Evolutionary conservation across 2,113 vertebrate species (phyloP).

Genomic region (Macrotis lagotis): DNA sequence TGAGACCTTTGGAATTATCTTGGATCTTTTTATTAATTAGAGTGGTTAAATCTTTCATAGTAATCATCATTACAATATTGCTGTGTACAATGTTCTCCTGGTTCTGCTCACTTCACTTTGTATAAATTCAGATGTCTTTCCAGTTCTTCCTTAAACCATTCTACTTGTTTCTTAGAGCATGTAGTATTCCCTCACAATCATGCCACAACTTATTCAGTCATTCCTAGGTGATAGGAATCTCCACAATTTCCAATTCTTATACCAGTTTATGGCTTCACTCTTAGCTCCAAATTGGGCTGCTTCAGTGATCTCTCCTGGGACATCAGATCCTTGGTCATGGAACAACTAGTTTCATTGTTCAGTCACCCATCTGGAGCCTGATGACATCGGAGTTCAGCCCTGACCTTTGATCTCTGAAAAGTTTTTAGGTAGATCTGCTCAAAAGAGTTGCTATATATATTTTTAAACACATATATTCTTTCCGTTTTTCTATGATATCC

Average conservation of each 20-base stretch:
- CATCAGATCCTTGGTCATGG: too few species aligned
- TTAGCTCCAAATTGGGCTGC: too few species aligned
- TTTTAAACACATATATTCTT: not conserved
- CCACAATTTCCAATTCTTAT: not conserved
- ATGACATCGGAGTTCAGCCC: too few species aligned
- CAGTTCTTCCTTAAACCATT: not conserved
- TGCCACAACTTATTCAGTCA: not conserved
- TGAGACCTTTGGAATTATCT: not conserved
- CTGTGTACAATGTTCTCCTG: not conserved
- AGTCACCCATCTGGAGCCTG: too few species aligned
- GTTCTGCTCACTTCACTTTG: not conserved
- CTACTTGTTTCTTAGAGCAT: not conserved
- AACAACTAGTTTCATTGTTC: too few species aligned
- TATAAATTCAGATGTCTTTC: not conserved
- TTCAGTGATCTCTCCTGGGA: too few species aligned
- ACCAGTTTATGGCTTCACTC: too few species aligned
- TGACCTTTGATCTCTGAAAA: too few species aligned
- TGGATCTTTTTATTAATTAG: not conserved
- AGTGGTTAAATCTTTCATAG: not conserved
- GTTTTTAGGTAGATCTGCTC: too few species aligned
- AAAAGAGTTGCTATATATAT: not conserved
- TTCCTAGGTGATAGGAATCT: not conserved
- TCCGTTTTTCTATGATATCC: not conserved
- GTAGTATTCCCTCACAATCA: not conserved
- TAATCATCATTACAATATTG: not conserved